These are phyloP conservation scores for Heliconius ethilla DNA, from an alignment of 2,888 invertebrate species.

Conservation along the genomic window DNA sequence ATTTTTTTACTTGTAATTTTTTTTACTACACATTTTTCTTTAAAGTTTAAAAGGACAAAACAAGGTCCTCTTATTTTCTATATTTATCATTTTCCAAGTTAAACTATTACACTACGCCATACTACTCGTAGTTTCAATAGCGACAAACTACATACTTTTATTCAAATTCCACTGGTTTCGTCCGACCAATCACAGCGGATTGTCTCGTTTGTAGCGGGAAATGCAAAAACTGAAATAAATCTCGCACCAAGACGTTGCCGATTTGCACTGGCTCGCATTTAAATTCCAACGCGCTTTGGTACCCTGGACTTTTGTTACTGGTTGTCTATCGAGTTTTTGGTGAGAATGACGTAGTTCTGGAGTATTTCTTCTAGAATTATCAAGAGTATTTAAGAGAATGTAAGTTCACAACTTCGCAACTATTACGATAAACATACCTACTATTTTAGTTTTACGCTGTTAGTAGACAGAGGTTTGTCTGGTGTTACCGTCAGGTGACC, in stretches of 20 bases:
- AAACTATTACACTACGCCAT: background rate
- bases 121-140: background rate
- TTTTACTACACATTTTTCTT: no score
- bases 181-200: slow-evolving; percentile 59
- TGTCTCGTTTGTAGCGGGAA: slow-evolving; percentile 52
- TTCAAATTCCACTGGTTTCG: slow-evolving; percentile 2
- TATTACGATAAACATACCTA: no score
- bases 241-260: slow-evolving; percentile 61
- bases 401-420: no score
- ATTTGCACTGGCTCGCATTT: slow-evolving; percentile 61
- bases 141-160: background rate
- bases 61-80: no score
- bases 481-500: no score
- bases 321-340: slow-evolving; percentile 32
- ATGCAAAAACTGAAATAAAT: slow-evolving; percentile 76
- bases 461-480: no score
- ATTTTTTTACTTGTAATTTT: no score
- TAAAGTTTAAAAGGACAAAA: background rate
- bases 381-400: background rate
- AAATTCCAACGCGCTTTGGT: slow-evolving; percentile 62
- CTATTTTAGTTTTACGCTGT: no score
- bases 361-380: background rate
- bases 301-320: slow-evolving; percentile 48
- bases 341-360: slow-evolving; percentile 13
- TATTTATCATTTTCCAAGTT: no score